phyloP scores from a whole-genome alignment of 2,888 invertebrate genomes.

The Helobdella robusta region DNA sequence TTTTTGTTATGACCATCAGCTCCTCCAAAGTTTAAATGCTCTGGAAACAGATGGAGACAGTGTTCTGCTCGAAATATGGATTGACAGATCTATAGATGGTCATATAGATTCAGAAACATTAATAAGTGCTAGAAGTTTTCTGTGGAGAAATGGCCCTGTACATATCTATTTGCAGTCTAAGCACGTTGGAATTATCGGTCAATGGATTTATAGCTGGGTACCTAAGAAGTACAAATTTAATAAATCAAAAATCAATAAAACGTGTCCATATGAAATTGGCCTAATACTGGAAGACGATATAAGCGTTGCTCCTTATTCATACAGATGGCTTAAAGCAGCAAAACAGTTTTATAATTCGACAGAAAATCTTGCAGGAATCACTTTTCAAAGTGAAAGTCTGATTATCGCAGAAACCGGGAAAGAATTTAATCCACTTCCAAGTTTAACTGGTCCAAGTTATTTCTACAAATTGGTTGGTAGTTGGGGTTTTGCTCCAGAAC shows the following conservation, averaged over 20 bases:
- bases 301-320: slow-evolving; percentile 30
- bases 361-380: slow-evolving; percentile 27
- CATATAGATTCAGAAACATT: slow-evolving; percentile 30
- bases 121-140: slow-evolving; percentile 30
- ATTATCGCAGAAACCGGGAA: slow-evolving; percentile 33
- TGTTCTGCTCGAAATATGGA: slow-evolving; percentile 35
- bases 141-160: slow-evolving; percentile 32
- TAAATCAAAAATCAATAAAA: slow-evolving; percentile 15
- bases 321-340: slow-evolving; percentile 30
- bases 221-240: slow-evolving; percentile 11
- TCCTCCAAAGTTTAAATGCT: slow-evolving; percentile 26
- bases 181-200: slow-evolving; percentile 35
- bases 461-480: slow-evolving; percentile 31
- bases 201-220: slow-evolving; percentile 39
- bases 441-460: slow-evolving; percentile 23
- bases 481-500: slow-evolving; percentile 33
- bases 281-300: slow-evolving; percentile 41
- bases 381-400: slow-evolving; percentile 27
- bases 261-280: slow-evolving; percentile 38
- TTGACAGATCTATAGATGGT: slow-evolving; percentile 31
- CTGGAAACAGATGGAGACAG: slow-evolving; percentile 31
- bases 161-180: slow-evolving; percentile 31
- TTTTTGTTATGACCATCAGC: neutral
- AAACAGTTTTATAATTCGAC: slow-evolving; percentile 6
- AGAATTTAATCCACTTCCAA: slow-evolving; percentile 20